Base-by-base conservation (phyloP, 2,113 vertebrate genomes). In the Condylura cristata region DNA sequence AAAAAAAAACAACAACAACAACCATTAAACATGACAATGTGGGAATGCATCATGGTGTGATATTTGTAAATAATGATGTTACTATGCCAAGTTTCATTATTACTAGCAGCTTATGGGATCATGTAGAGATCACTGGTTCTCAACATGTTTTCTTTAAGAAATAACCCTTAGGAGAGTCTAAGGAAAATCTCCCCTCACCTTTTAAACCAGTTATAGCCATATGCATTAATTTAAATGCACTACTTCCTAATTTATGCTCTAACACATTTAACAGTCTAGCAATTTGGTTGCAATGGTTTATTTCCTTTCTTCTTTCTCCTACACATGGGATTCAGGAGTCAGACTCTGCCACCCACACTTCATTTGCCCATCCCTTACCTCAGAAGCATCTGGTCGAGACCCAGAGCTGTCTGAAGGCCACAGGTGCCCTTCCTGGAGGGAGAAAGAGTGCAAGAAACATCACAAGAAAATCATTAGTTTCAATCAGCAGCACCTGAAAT, bases 381-480 rank as follows among this genome's bases (percentile, higher is more conserved):
- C 99, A 85, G 98, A 98, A 96, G 98, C 94, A 94, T 97, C 98
- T 74, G 98, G 98, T 85, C 97, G 98, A 0, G 98, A 97, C 84
- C 98, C 96, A 2, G 98, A 97, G 94, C 96, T 98, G 86, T 99
- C 98, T 93, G 98, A 98, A 94, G 99, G 98, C 98, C 99, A 99
- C 98, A 99, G 96, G 95, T 98, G 98, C 97, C 98, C 98, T 94
- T 99, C 99, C 99, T 99, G 96, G 72, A 97, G 61, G 34, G 56
- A 65, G 92, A 8, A 56, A 9, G 16, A 51, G 60, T 66, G 39
- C 22, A 18, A 81, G 70, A 90, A 61, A 93, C 30, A 95, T 4
- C 32, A 96, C n/a, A 78, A 88, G 63, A 94, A 68, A 89, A 96
- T 80, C 86, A 83, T 98, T 94, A 97, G 95, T 32, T 87, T 90